These are phyloP conservation scores for Spisula subtruncata DNA, from an alignment of 2,888 invertebrate species.

Conservation along the genomic window DNA sequence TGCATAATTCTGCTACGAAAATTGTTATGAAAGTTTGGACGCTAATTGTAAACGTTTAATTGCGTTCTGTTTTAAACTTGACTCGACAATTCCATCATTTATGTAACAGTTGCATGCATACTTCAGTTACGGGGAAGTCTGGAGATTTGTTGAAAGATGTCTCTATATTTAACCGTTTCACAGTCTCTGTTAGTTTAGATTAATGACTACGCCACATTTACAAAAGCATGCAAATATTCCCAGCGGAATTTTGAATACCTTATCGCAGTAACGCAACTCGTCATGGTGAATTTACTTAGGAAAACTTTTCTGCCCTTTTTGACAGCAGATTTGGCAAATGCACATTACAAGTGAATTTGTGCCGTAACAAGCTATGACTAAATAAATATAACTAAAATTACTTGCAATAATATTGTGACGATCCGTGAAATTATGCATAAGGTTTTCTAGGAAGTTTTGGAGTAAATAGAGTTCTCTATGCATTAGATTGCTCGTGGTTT, in stretches of 20 bases:
- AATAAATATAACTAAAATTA: constrained; percentile 63
- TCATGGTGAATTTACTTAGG: constrained; percentile 69
- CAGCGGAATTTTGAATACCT: constrained; percentile 60
- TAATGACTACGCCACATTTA: constrained; percentile 32
- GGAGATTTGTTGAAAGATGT: constrained; percentile 40
- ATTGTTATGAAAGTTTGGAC: too few species aligned
- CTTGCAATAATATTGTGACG: constrained; percentile 56
- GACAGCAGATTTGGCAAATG: constrained; percentile 46
- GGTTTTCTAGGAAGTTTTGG: not conserved
- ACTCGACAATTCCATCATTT: not conserved
- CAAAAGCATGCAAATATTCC: constrained; percentile 40
- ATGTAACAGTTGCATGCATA: not conserved
- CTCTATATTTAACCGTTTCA: constrained; percentile 41
- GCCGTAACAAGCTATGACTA: constrained; percentile 63
- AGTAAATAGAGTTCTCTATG: not conserved
- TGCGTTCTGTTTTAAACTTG: too few species aligned
- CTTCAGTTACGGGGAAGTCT: constrained; percentile 19
- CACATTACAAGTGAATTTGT: constrained; percentile 59
- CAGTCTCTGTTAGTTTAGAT: constrained; percentile 38
- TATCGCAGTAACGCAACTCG: constrained; percentile 55
- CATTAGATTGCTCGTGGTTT: constrained; percentile 13
- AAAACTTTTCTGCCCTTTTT: constrained; percentile 59
- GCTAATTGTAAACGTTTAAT: too few species aligned
- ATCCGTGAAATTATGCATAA: constrained; percentile 57
- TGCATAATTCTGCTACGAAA: constrained; percentile 30